Base-by-base conservation (phyloP, 2,888 invertebrate genomes). In the Synergus umbraculus region DNA sequence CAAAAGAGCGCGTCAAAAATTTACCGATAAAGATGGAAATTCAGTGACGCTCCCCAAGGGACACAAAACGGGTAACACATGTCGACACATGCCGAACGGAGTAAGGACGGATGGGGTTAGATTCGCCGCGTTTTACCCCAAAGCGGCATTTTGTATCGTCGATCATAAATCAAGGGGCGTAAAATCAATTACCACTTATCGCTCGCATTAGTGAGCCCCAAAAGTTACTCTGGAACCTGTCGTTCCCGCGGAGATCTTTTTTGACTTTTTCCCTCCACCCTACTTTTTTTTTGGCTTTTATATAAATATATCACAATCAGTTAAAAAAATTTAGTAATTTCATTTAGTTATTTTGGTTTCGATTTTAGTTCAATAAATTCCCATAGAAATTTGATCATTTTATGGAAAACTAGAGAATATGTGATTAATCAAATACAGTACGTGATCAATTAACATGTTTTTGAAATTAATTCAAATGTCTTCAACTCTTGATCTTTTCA, bases 181-280 rank as follows among this genome's bases (percentile, higher is more conserved):
- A 86, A 91, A 92, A 92, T 92, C 91, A 91, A 92, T 92, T 91
- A 90, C 87, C 88, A 87, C 90, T 91, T 90, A 90, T 91, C 89
- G 73, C 41, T 73, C n/a, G 73, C 73, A 87, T 79, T 81, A 83
- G 77, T 86, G 79, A 79, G 66, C 77, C 65, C 77, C 63, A 37
- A 58, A 49, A 49, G 49, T 64, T 41, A 60, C 76, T 67, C 76
- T 67, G 81, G 82, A 83, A 82, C 82, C 80, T 82, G 82, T 81
- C 80, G 77, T 73, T 73, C 37, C 29, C 54, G 73, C 66, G 22
- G 66, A 9, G 49, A 60, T 79, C 66, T 58, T 79, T 79, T 77
- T 46, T 15, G 46, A 44, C 69, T 60, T 37, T 49, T 73, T 78
- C 22, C 46, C 73, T 76, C 44, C 4, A 49, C 29, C 12, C 43